A percentile compares a stretch with the other conserved stretches of the same genome.
phyloP scores from a whole-genome alignment of 2,797 vertebrate species.

The Melanotaenia nigrans region DNA sequence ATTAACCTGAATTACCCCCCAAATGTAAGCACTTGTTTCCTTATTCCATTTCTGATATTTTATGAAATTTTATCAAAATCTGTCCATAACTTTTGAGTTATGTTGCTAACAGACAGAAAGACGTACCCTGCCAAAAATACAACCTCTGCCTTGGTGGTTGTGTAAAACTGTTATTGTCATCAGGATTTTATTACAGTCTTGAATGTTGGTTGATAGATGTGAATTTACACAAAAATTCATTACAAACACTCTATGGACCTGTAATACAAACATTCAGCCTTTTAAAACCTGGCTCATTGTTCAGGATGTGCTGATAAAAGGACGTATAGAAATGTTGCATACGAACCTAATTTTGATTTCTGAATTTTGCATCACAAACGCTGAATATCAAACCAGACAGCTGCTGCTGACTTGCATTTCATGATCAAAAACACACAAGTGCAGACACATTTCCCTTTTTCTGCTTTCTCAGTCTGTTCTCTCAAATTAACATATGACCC shows the following conservation, averaged over 20 bases:
- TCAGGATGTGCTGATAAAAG: conserved; percentile 5
- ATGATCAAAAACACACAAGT: conserved; percentile 1
- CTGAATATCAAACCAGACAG: background rate
- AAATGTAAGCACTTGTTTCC: too few species aligned
- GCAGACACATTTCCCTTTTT: conserved; percentile 5
- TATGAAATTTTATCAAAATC: too few species aligned
- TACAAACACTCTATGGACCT: background rate
- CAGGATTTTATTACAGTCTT: too few species aligned
- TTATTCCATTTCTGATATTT: too few species aligned
- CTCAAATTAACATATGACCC: background rate
- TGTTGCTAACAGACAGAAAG: too few species aligned
- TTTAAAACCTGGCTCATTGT: background rate
- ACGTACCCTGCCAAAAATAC: too few species aligned
- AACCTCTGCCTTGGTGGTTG: too few species aligned
- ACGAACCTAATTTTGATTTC: background rate
- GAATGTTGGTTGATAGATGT: too few species aligned
- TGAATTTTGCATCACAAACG: conserved; percentile 1
- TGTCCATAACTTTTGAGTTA: too few species aligned
- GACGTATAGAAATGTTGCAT: background rate
- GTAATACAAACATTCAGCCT: background rate
- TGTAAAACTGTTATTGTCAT: too few species aligned
- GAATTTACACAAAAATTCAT: too few species aligned
- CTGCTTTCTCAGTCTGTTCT: background rate
- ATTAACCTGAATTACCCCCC: too few species aligned
- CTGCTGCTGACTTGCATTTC: conserved; percentile 3